Evolutionary conservation across 2,113 vertebrate species (phyloP).

Genomic region (Cyanoramphus novaezelandiae): DNA sequence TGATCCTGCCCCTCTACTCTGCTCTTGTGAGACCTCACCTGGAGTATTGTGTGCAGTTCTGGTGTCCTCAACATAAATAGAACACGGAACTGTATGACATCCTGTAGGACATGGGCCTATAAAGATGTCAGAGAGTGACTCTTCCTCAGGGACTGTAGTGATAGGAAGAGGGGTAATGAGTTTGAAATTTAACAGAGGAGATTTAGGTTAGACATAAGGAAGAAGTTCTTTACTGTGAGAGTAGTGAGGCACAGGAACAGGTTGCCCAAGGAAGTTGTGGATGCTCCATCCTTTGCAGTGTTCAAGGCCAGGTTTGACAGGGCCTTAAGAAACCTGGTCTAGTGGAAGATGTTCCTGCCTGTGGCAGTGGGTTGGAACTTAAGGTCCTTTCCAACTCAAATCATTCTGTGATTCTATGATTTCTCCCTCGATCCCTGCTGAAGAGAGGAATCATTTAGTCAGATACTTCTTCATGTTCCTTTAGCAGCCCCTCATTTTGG

Average conservation of each 20-base stretch:
- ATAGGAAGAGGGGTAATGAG: neutral
- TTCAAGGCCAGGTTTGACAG: neutral
- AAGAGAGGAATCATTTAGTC: neutral
- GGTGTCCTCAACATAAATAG: neutral
- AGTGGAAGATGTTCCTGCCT: neutral
- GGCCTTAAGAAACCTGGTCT: neutral
- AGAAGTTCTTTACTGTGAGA: neutral
- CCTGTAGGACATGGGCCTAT: neutral
- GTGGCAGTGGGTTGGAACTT: neutral
- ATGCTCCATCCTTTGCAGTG: neutral
- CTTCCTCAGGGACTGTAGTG: neutral
- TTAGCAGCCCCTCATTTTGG: neutral
- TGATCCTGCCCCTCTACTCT: neutral
- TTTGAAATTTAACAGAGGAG: neutral
- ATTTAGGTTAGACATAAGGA: neutral
- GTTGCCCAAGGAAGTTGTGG: neutral
- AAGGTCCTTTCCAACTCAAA: neutral
- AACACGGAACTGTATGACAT: neutral
- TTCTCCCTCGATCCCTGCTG: neutral
- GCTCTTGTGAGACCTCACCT: neutral
- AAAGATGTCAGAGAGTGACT: neutral
- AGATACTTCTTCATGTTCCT: neutral
- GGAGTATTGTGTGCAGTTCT: neutral
- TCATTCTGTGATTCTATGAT: neutral
- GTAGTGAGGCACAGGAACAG: neutral